These are phyloP conservation scores for Lagopus muta DNA, from an alignment of 2,113 vertebrate species.

Conservation along the genomic window DNA sequence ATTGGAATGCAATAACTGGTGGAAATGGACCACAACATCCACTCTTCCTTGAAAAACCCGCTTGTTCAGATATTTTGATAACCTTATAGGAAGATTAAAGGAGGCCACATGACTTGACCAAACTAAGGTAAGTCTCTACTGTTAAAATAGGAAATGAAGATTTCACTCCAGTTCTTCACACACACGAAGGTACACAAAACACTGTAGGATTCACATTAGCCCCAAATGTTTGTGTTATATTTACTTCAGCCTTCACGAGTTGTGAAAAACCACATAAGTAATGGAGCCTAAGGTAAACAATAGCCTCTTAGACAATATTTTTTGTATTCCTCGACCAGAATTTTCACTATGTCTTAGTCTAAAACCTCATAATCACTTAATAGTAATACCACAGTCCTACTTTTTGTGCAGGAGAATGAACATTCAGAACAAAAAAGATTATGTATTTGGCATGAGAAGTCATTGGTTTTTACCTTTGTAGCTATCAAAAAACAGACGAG, in stretches of 20 bases:
- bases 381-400: background rate
- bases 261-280: background rate
- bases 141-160: background rate
- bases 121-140: background rate
- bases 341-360: background rate
- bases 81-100: background rate
- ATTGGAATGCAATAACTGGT: background rate
- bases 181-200: background rate
- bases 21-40: fast-evolving
- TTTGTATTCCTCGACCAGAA: background rate
- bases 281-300: background rate
- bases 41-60: background rate
- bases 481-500: background rate
- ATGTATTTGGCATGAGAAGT: background rate
- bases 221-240: background rate
- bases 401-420: background rate
- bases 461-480: background rate
- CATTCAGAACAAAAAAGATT: background rate
- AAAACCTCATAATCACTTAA: background rate
- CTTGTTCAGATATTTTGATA: background rate
- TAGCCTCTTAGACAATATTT: background rate
- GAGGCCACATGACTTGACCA: background rate
- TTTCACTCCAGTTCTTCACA: background rate
- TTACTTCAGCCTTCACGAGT: background rate
- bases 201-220: background rate